A percentile compares a stretch with the other conserved stretches of the same genome.
These are phyloP conservation scores for Enteromius anoplus DNA, from an alignment of 2,797 vertebrate genomes.

Conservation along the genomic window DNA sequence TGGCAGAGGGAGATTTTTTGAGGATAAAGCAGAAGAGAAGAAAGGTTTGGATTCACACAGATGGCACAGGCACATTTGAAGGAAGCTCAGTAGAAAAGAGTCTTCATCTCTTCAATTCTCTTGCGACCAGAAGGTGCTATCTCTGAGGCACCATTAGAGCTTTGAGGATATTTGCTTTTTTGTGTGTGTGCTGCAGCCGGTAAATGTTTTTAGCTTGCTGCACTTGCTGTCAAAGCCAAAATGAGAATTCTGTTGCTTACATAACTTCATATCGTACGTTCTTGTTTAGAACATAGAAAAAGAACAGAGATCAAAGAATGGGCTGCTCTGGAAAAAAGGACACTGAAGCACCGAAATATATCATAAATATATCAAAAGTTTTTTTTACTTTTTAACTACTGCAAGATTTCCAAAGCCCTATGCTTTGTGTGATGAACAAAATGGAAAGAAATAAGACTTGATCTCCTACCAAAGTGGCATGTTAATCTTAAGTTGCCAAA, in stretches of 20 bases:
- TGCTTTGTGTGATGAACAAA: neutral
- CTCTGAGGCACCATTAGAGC: slow-evolving; percentile 19
- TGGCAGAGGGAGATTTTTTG: slow-evolving; percentile 21
- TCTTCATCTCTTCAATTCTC: slow-evolving; percentile 6
- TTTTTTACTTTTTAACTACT: neutral
- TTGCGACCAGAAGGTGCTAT: slow-evolving; percentile 9
- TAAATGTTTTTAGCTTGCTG: neutral
- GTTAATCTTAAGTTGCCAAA: neutral
- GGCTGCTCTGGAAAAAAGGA: slow-evolving; percentile 2
- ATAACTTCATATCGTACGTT: neutral
- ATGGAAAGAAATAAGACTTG: neutral
- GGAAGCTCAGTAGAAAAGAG: slow-evolving; percentile 9
- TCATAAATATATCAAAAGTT: neutral
- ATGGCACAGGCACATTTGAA: slow-evolving; percentile 25
- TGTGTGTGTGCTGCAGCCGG: neutral
- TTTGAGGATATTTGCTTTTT: neutral
- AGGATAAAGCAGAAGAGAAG: slow-evolving; percentile 15
- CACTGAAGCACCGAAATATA: neutral
- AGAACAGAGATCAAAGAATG: neutral
- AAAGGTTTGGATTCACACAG: slow-evolving; percentile 22
- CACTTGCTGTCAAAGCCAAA: neutral
- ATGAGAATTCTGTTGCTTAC: neutral
- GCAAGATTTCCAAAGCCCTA: neutral
- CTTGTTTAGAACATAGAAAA: neutral
- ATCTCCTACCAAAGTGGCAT: neutral